These are phyloP conservation scores for Cyclopterus lumpus DNA, from an alignment of 2,797 vertebrate genomes.

Conservation along the genomic window DNA sequence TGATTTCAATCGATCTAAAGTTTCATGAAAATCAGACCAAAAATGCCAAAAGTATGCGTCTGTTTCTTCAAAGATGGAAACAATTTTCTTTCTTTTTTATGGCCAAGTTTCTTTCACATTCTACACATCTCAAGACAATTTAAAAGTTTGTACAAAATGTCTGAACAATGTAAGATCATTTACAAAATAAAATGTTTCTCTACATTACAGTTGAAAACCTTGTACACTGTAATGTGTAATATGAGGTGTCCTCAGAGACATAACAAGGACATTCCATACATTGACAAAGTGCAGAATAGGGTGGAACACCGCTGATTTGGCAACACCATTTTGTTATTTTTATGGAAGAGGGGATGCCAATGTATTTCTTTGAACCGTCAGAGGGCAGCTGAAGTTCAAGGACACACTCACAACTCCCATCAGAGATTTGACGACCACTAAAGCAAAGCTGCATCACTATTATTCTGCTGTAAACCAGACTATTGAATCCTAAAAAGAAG, in stretches of 20 bases:
- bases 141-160: conserved; percentile 29
- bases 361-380: conserved; percentile 33
- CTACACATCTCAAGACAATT: conserved; percentile 30
- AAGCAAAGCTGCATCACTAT: neutral
- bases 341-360: conserved; percentile 4
- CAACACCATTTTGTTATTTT: conserved; percentile 27
- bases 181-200: conserved; percentile 42
- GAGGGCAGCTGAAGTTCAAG: conserved; percentile 32
- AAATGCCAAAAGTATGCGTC: conserved; percentile 71
- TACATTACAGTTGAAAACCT: conserved; percentile 17
- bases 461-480: neutral
- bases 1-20: conserved; percentile 80
- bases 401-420: conserved; percentile 32
- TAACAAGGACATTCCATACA: conserved; percentile 28
- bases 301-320: conserved; percentile 44
- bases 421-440: conserved; percentile 2
- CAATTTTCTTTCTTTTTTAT: conserved; percentile 48
- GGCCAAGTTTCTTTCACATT: conserved; percentile 42
- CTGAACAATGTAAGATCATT: conserved; percentile 22
- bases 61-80: conserved; percentile 66
- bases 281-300: conserved; percentile 45
- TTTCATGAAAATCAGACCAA: conserved; percentile 81
- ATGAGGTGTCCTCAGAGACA: conserved; percentile 37
- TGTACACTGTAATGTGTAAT: conserved; percentile 34
- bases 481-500: neutral